phyloP scores from a whole-genome alignment of 2,113 vertebrate genomes.

The Numenius arquata region DNA sequence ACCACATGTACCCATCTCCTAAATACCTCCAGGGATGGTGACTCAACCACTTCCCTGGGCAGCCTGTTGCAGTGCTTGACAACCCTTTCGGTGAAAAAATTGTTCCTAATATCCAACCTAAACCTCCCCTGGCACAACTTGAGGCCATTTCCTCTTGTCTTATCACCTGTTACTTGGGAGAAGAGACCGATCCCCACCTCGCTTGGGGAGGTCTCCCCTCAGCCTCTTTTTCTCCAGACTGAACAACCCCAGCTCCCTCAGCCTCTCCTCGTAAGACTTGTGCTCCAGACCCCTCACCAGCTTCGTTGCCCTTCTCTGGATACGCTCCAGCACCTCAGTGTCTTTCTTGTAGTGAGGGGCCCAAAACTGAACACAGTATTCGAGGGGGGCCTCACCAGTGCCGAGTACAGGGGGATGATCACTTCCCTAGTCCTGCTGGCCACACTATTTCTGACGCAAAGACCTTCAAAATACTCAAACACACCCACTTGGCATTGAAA shows the following conservation, averaged over 20 bases:
- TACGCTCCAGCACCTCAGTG: neutral
- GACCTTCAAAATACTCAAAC: neutral
- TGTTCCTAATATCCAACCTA: neutral
- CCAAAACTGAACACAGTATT: neutral
- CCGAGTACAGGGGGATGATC: neutral
- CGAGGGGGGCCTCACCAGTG: neutral
- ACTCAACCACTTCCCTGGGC: neutral
- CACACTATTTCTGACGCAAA: neutral
- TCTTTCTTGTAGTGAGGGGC: neutral
- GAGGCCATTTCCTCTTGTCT: neutral
- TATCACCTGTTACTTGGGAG: neutral
- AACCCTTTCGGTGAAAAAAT: neutral
- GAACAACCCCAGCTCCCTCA: neutral
- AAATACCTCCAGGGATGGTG: neutral
- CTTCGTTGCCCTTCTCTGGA: neutral
- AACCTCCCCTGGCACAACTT: neutral
- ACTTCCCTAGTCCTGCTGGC: neutral
- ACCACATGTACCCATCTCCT: no score
- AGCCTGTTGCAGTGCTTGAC: neutral
- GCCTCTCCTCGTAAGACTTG: neutral
- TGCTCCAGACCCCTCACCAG: neutral
- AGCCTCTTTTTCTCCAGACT: neutral
- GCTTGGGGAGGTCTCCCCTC: neutral
- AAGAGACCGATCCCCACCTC: neutral
- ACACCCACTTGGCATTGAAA: neutral